Evolutionary conservation across 1,140 invertebrate species (phyloP), one percentile per base, ranked within the genome.

Genomic region (Aphis gossypii): DNA sequence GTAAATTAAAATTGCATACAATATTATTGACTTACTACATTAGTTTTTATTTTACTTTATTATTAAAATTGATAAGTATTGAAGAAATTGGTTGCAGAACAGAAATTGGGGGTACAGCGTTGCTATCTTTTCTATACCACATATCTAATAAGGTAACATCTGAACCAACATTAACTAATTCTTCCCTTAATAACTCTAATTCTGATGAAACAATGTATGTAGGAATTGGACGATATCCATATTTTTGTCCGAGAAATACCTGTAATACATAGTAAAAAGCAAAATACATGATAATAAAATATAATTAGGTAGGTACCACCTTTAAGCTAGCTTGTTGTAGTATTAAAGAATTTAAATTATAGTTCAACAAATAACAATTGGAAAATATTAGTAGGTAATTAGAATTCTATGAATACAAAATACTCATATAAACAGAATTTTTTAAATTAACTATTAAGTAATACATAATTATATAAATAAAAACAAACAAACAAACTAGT

Each of bases 191-290:
- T 96, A 98, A 96, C 94, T 98, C 97, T 88, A 99, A 96, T 95
- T 99, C 99, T 0, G 98, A 98, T 23, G 98, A 98, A 0, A 99
- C 95, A 83, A 99, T 98, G 95, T 98, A 98, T 0, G 99, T 99
- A 7, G 99, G 99, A 94, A 99, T 98, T 4, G 99, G 99, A 20
- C 99, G 96, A 95, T 99, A 99, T 9, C 99, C 99, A 95, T 99
- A 99, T 95, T 99, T 99, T 96, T 99, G 99, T 0, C 99, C 99
- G 1, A 99, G 96, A 95, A 99, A 99, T 41, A 99, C 98, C 96
- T 98, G 94, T 11, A 51, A 51, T n/a, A n/a, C n/a, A n/a, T 51
- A 95, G 46, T 41, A 38, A 56, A 90, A 41, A 95, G 46, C 30
- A 38, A 56, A 90, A 41, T 25, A 9, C 11, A 56, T 41, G 2